Evolutionary conservation across 2,888 invertebrate species (phyloP).

Genomic region (Euzetes globulus): DNA sequence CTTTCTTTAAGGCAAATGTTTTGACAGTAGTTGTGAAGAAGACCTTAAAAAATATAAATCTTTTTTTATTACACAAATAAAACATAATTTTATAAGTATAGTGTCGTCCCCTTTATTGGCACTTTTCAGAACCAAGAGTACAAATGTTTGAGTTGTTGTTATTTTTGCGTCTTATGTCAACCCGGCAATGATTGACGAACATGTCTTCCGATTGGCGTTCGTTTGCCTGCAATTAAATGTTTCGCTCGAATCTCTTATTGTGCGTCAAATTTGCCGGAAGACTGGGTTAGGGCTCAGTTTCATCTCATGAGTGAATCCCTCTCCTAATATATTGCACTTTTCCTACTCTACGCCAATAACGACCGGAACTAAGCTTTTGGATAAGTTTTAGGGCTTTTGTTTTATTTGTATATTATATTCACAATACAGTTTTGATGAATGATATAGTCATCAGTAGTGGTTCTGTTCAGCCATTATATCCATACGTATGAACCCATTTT

Average conservation of each 20-base stretch:
- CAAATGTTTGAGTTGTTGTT: background rate
- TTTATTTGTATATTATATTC: slow-evolving; percentile 21
- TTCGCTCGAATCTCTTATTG: background rate
- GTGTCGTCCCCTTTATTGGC: slow-evolving; percentile 4
- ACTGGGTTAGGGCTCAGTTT: background rate
- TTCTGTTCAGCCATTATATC: slow-evolving; percentile 11
- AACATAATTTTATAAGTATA: background rate
- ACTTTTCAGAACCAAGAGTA: background rate
- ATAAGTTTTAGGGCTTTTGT: slow-evolving; percentile 24
- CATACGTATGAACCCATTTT: slow-evolving; percentile 13
- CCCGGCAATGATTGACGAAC: background rate
- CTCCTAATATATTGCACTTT: background rate
- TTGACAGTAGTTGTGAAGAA: slow-evolving; percentile 15
- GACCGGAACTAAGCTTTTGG: slow-evolving; percentile 25
- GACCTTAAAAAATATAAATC: background rate
- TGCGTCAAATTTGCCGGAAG: slow-evolving; percentile 5
- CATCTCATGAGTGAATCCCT: background rate
- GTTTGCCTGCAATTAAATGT: slow-evolving; percentile 11
- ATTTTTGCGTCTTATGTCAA: background rate
- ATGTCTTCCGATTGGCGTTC: slow-evolving; percentile 11
- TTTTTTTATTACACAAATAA: background rate
- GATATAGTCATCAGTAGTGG: background rate
- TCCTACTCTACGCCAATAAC: background rate
- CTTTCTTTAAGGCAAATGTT: background rate
- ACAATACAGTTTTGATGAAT: slow-evolving; percentile 18